Evolutionary conservation across 2,888 invertebrate species (phyloP).

Genomic region (Ferrisia virgata): DNA sequence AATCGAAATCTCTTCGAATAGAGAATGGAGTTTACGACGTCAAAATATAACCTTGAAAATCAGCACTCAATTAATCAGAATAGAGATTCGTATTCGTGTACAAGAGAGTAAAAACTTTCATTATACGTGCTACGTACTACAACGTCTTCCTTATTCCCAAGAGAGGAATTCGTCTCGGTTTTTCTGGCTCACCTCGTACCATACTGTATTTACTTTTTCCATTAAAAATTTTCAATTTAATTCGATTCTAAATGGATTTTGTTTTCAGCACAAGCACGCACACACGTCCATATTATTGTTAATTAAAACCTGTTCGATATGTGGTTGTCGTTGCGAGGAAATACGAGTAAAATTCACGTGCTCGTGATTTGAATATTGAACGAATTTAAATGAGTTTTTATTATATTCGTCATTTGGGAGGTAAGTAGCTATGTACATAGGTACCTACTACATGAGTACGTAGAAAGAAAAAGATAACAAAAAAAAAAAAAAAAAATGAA

Average conservation of each 20-base stretch:
- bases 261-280: too few species aligned
- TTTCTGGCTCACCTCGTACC: background rate
- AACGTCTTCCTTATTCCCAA: background rate
- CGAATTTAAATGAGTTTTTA: slow-evolving; percentile 8
- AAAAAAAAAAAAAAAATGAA: background rate
- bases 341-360: background rate
- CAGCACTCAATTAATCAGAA: background rate
- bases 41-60: background rate
- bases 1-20: background rate
- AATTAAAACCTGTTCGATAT: too few species aligned
- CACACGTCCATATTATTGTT: background rate
- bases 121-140: background rate
- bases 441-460: too few species aligned
- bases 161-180: background rate
- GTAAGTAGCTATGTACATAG: too few species aligned
- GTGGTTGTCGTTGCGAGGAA: background rate
- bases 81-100: too few species aligned
- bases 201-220: too few species aligned
- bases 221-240: too few species aligned
- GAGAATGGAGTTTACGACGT: background rate
- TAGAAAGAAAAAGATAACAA: background rate
- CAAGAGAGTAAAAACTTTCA: too few species aligned
- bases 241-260: too few species aligned
- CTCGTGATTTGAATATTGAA: background rate
- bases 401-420: background rate